phyloP scores from a whole-genome alignment of 1,140 invertebrate species.

The Macrosteles quadrilineatus region DNA sequence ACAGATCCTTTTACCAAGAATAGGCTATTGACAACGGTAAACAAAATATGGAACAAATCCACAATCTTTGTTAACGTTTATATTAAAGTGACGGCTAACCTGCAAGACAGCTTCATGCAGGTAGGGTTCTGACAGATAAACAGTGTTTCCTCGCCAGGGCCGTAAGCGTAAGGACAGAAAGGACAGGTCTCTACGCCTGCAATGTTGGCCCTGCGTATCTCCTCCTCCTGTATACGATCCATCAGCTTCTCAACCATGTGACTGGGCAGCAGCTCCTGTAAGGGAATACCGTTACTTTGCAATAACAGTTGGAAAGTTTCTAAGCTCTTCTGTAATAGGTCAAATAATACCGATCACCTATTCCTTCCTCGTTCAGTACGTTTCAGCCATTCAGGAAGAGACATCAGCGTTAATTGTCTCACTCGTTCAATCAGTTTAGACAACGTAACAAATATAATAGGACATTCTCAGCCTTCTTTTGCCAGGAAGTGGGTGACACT shows the following conservation, averaged over 20 bases:
- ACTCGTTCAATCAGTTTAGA: not conserved
- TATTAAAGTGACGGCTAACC: too few species aligned
- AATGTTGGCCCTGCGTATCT: conserved; percentile 60
- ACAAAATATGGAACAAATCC: too few species aligned
- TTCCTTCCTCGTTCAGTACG: not conserved
- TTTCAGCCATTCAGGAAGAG: not conserved
- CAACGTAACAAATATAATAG: not conserved
- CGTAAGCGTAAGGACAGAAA: conserved; percentile 65
- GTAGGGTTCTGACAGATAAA: conserved; percentile 61
- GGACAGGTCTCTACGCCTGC: conserved; percentile 63
- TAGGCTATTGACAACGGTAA: too few species aligned
- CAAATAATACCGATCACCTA: not conserved
- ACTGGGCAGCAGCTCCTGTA: not conserved
- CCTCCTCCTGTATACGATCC: conserved; percentile 53
- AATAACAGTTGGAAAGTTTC: not conserved
- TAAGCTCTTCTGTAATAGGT: not conserved
- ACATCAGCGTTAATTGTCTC: not conserved
- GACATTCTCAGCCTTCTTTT: too few species aligned
- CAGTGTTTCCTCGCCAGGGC: conserved; percentile 61
- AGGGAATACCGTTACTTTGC: not conserved
- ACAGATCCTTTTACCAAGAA: too few species aligned
- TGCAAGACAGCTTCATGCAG: conserved; percentile 65
- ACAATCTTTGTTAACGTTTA: too few species aligned
- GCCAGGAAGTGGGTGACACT: too few species aligned
- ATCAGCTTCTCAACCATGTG: not conserved